Percentiles rank a stretch among this genome's conserved stretches.
These are phyloP conservation scores for Pangasius mekongensis DNA, from an alignment of 2,797 vertebrate species.

Conservation along the genomic window DNA sequence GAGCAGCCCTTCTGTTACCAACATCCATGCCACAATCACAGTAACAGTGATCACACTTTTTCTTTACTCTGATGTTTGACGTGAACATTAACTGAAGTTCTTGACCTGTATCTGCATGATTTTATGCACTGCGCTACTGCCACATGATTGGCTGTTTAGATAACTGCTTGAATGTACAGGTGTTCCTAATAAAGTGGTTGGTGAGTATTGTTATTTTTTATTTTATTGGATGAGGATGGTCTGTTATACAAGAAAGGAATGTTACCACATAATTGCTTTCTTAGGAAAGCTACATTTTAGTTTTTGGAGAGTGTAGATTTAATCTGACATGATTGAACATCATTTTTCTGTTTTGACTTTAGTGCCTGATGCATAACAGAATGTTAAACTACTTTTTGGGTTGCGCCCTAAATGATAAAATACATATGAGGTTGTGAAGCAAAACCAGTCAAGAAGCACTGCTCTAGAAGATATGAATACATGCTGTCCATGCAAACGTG, in stretches of 20 bases:
- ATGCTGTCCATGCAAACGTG: background rate
- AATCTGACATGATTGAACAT: background rate
- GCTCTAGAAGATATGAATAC: background rate
- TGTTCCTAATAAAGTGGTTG: no score
- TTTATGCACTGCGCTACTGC: no score
- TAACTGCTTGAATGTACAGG: no score
- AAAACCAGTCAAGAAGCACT: background rate
- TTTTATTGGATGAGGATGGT: background rate
- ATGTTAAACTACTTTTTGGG: background rate
- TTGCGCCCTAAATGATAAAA: background rate
- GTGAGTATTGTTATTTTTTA: background rate
- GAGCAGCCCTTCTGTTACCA: no score
- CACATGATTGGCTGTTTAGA: no score
- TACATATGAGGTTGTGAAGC: background rate
- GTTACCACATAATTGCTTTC: background rate
- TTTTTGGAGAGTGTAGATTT: background rate
- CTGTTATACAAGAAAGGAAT: background rate
- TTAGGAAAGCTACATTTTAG: background rate
- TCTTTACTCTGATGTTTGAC: no score
- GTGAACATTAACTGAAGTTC: no score
- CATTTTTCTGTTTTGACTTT: background rate
- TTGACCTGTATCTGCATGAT: no score
- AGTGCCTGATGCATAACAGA: background rate
- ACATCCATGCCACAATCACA: no score
- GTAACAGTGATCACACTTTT: no score